These are phyloP conservation scores for Loripinus fragilis DNA, from an alignment of 2,888 invertebrate genomes.

Conservation along the genomic window DNA sequence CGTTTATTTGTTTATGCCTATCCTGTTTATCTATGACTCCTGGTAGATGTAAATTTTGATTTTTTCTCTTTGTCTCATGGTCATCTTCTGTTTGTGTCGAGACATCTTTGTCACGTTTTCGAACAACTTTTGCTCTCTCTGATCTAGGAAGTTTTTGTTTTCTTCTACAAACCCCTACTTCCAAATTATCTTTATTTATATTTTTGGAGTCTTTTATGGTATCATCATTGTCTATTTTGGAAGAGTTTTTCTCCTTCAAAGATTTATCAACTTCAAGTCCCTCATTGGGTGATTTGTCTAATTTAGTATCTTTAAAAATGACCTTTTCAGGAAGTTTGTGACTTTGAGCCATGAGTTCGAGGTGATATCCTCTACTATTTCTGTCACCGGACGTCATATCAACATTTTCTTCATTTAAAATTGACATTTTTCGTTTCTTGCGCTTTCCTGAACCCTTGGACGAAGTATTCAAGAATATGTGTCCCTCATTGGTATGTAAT, in stretches of 20 bases:
- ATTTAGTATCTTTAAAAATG: not conserved
- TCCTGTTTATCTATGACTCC: conserved; percentile 43
- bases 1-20: conserved; percentile 63
- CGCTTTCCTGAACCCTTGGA: not conserved
- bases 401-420: not conserved
- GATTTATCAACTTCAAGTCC: not conserved
- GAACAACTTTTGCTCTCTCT: not conserved
- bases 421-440: conserved; percentile 17
- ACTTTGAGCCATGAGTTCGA: not conserved
- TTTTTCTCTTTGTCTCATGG: conserved; percentile 6
- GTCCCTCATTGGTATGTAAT: conserved; percentile 55
- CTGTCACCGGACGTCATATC: not conserved
- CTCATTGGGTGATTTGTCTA: not conserved
- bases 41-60: conserved; percentile 22
- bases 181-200: conserved; percentile 21
- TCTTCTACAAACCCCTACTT: conserved; percentile 30
- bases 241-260: not conserved
- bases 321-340: conserved; percentile 5
- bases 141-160: conserved; percentile 8
- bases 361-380: not conserved
- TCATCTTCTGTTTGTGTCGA: conserved; percentile 45
- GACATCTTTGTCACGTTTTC: not conserved
- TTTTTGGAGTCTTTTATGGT: not conserved
- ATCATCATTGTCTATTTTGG: not conserved
- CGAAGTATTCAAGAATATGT: conserved; percentile 41